Percentiles rank a stretch among this genome's conserved stretches.
Evolutionary conservation across 2,797 vertebrate genomes (phyloP).

Genomic region (Echiichthys vipera): DNA sequence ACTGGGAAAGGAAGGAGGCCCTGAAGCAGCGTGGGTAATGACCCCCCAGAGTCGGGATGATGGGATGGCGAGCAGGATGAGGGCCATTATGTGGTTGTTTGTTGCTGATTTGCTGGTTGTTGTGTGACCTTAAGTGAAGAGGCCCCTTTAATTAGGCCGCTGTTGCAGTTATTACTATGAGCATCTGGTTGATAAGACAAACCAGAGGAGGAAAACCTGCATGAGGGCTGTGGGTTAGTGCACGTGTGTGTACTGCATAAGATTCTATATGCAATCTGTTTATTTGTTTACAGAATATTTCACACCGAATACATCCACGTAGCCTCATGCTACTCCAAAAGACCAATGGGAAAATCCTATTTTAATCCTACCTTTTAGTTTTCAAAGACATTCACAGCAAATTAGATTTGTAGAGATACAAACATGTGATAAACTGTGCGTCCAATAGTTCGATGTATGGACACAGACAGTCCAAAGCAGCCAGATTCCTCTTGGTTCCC

Average conservation of each 20-base stretch:
- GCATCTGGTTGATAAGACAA: constrained; percentile 48
- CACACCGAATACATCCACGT: background rate
- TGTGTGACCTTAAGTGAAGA: constrained; percentile 60
- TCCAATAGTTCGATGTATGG: too few relatives aligned
- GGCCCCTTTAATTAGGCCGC: constrained; percentile 74
- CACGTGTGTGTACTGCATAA: background rate
- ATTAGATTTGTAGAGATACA: background rate
- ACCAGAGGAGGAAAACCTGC: constrained; percentile 19
- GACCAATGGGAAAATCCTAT: background rate
- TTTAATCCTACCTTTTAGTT: background rate
- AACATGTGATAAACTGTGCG: background rate
- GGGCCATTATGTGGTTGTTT: constrained; percentile 82
- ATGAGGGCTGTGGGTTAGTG: background rate
- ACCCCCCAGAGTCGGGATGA: constrained; percentile 65
- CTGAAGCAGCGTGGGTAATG: constrained; percentile 76
- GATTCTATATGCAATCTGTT: too few relatives aligned
- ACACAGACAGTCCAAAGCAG: background rate
- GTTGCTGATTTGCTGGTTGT: constrained; percentile 63
- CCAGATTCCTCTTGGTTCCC: too few relatives aligned
- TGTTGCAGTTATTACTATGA: constrained; percentile 48
- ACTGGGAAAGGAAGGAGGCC: constrained; percentile 73
- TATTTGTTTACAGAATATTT: background rate
- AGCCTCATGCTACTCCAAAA: background rate
- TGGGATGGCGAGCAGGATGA: constrained; percentile 76
- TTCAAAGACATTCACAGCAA: background rate